Evolutionary conservation across 2,113 vertebrate genomes (phyloP).

Genomic region (Prochilodus magdalenae): DNA sequence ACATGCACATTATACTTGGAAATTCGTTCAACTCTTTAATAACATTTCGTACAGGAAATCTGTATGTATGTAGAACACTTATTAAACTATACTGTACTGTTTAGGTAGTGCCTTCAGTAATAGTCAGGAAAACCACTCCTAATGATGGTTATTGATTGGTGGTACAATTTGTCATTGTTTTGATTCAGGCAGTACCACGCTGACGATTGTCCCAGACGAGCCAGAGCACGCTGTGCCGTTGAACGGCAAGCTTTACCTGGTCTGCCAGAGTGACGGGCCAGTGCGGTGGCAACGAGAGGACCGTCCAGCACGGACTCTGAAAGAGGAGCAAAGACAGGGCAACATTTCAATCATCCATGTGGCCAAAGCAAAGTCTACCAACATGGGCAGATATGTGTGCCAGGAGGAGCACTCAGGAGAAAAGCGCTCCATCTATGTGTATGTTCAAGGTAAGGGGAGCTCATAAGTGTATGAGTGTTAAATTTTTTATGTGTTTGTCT

Average conservation of each 20-base stretch:
- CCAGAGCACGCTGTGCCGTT: slow-evolving; percentile 65
- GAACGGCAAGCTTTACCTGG: slow-evolving; percentile 65
- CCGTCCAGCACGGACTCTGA: slow-evolving; percentile 44
- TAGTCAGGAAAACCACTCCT: not conserved
- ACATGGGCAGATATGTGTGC: slow-evolving; percentile 86
- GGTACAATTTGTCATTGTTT: not conserved
- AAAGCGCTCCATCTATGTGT: slow-evolving; percentile 85
- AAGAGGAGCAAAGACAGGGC: slow-evolving; percentile 48
- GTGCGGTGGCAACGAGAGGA: slow-evolving; percentile 73
- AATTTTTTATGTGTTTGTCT: not conserved
- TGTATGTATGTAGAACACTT: no score
- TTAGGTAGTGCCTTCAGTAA: not conserved
- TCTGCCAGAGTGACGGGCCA: slow-evolving; percentile 66
- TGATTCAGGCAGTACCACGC: slow-evolving; percentile 68
- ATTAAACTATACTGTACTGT: not conserved
- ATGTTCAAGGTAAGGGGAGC: slow-evolving; percentile 85
- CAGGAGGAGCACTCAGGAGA: slow-evolving; percentile 72
- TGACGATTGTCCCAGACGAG: slow-evolving; percentile 65
- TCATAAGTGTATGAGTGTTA: not conserved
- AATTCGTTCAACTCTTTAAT: no score
- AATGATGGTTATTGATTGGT: not conserved
- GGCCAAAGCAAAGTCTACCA: slow-evolving; percentile 48
- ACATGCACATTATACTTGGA: no score
- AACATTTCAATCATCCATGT: slow-evolving; percentile 59
- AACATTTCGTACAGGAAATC: no score